Conservation (phyloP, 2,888 invertebrate genomes). For the Toxonevra muliebris region DNA sequence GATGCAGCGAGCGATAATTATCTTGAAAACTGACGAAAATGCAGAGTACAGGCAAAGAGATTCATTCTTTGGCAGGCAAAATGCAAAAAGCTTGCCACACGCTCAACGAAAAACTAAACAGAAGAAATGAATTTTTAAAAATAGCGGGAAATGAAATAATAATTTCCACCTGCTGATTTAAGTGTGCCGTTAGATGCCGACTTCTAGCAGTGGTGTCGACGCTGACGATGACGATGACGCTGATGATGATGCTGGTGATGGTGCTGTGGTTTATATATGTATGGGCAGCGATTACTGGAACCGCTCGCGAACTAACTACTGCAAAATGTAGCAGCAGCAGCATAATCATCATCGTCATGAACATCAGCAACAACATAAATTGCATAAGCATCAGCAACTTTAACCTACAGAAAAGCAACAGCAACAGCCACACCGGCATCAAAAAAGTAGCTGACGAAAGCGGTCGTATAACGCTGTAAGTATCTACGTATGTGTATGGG, state of each 20-base stretch:
- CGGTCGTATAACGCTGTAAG: conserved; percentile 26
- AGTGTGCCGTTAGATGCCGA: not conserved
- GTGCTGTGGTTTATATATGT: not conserved
- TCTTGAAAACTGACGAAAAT: too few species aligned
- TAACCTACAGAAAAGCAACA: conserved; percentile 2
- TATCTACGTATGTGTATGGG: conserved; percentile 9
- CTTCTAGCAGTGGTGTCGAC: too few species aligned
- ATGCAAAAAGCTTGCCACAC: too few species aligned
- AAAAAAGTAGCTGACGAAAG: not conserved
- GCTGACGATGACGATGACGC: not conserved
- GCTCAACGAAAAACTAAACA: not conserved
- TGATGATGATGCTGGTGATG: not conserved
- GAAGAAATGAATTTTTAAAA: not conserved
- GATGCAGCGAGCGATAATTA: too few species aligned
- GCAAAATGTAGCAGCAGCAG: not conserved
- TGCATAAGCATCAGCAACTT: not conserved
- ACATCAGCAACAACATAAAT: conserved; percentile 13
- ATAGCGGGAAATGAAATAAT: not conserved
- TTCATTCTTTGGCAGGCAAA: too few species aligned
- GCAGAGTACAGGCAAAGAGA: too few species aligned
- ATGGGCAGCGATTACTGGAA: not conserved
- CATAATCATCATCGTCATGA: conserved; percentile 17
- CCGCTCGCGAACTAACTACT: not conserved
- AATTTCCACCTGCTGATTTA: conserved; percentile 7
- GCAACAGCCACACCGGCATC: not conserved